phyloP scores from a whole-genome alignment of 2,797 vertebrate species.

The Acrossocheilus fasciatus region DNA sequence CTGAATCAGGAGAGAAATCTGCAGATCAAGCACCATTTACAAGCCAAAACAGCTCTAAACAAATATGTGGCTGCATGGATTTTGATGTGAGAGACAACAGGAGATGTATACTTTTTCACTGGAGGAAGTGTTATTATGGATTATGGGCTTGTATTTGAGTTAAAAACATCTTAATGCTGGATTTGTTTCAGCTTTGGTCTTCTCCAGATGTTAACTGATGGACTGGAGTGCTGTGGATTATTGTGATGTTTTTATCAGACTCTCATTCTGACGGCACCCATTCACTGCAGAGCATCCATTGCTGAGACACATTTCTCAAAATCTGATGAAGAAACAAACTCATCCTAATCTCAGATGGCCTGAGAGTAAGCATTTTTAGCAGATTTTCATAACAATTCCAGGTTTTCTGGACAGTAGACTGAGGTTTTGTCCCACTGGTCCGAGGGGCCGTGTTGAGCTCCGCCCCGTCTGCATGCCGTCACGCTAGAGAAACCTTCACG shows the following conservation, averaged over 20 bases:
- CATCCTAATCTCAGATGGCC: not conserved
- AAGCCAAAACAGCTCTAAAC: too few species aligned
- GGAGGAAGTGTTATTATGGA: too few species aligned
- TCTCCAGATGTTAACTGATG: too few species aligned
- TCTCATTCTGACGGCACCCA: not conserved
- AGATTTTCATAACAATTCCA: not conserved
- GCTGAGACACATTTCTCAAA: not conserved
- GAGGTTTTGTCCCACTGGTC: not conserved
- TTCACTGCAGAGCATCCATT: not conserved
- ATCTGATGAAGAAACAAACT: not conserved
- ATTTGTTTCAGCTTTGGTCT: not conserved
- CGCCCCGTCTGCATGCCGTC: slow-evolving; percentile 53
- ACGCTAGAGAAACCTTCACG: slow-evolving; percentile 37
- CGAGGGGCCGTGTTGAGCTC: not conserved
- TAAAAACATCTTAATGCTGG: too few species aligned
- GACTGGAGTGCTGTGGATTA: not conserved
- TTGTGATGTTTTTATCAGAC: not conserved
- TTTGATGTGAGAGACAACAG: too few species aligned
- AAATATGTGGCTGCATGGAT: too few species aligned
- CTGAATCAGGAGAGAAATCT: not conserved
- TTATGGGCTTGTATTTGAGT: too few species aligned
- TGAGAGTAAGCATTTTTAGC: not conserved
- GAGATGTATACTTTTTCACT: too few species aligned
- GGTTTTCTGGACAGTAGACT: not conserved
- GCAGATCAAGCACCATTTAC: too few species aligned